Evolutionary conservation across 2,113 vertebrate genomes (phyloP).

Genomic region (Craseonycteris thonglongyai): DNA sequence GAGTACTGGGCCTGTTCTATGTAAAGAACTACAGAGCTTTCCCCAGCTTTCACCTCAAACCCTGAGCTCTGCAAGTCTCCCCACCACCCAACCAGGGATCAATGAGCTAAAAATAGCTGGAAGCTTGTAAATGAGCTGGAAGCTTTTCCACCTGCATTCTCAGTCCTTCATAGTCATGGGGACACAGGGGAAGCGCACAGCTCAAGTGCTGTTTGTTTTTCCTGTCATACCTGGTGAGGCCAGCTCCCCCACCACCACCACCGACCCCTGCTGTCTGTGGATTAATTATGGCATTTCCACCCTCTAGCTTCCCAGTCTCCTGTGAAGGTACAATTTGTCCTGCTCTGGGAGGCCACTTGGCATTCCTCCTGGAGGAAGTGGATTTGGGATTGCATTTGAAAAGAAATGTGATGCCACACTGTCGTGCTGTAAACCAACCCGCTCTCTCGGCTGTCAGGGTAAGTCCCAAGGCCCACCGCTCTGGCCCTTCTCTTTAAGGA

Average conservation of each 20-base stretch:
- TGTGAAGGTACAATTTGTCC: conserved; percentile 39
- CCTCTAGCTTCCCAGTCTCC: background rate
- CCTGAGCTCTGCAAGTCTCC: background rate
- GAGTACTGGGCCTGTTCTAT: background rate
- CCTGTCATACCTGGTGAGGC: background rate
- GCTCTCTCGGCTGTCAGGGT: background rate
- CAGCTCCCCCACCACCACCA: background rate
- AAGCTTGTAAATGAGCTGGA: conserved; percentile 79
- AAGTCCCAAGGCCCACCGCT: background rate
- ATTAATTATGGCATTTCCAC: conserved; percentile 28
- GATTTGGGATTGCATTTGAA: conserved; percentile 38
- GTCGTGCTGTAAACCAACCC: background rate
- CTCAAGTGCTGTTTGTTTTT: background rate
- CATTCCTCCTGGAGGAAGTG: conserved; percentile 34
- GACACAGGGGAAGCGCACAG: conserved; percentile 43
- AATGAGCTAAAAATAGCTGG: conserved; percentile 76
- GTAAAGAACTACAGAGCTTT: background rate
- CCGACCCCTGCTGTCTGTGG: background rate
- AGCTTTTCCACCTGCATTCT: conserved; percentile 45
- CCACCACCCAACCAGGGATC: conserved; percentile 66
- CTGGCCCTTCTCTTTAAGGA: background rate
- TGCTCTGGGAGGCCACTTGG: background rate
- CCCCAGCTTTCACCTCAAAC: background rate
- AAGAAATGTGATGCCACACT: background rate
- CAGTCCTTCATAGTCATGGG: conserved; percentile 23